These are phyloP conservation scores for Nannospalax galili DNA, from an alignment of 2,113 vertebrate species.

Conservation along the genomic window DNA sequence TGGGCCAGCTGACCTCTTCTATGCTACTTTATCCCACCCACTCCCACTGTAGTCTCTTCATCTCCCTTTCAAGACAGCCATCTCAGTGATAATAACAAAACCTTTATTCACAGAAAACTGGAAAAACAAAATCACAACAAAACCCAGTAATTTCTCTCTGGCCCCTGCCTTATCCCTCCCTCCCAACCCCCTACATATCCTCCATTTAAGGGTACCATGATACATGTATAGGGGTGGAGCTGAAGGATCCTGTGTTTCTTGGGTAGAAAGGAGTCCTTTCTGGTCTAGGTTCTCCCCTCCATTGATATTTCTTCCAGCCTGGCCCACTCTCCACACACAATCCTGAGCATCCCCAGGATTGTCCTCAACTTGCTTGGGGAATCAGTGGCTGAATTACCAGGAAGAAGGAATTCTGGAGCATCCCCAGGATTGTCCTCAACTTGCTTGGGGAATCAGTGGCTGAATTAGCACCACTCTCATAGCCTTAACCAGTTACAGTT, in stretches of 20 bases:
- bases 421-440: slow-evolving; percentile 52
- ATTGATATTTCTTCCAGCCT: not conserved
- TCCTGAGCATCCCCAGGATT: not conserved
- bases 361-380: not conserved
- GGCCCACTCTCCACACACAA: not conserved
- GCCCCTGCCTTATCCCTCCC: slow-evolving; percentile 46
- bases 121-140: slow-evolving; percentile 61
- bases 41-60: not conserved
- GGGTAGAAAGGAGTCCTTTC: slow-evolving; percentile 51
- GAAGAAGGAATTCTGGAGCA: slow-evolving; percentile 21
- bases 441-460: slow-evolving; percentile 55
- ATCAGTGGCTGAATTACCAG: no score
- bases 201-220: slow-evolving; percentile 26
- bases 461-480: not conserved
- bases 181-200: slow-evolving; percentile 37
- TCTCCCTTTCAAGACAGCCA: slow-evolving; percentile 47
- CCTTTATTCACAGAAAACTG: slow-evolving; percentile 80
- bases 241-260: slow-evolving; percentile 17
- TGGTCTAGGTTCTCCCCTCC: slow-evolving; percentile 16
- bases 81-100: slow-evolving; percentile 75
- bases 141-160: slow-evolving; percentile 50
- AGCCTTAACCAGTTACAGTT: slow-evolving; percentile 85
- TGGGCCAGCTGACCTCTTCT: not conserved
- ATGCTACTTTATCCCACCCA: not conserved
- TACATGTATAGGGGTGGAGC: slow-evolving; percentile 62